Evolutionary conservation across 2,797 vertebrate genomes (phyloP), one percentile per base, ranked within the genome.

Genomic region (Apogon hyalosoma): DNA sequence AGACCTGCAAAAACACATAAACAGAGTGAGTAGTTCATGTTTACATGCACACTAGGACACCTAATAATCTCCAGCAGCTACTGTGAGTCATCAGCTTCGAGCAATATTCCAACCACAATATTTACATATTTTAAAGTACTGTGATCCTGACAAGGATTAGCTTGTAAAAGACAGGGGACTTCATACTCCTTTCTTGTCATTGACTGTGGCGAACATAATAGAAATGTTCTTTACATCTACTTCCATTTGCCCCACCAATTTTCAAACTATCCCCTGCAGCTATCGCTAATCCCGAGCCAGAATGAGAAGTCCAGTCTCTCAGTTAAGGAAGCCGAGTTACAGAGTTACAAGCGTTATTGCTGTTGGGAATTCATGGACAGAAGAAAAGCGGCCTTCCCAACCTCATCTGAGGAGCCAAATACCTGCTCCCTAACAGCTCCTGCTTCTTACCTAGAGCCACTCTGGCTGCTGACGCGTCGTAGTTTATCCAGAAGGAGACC

Each of bases 401-500:
- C 49, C 66, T 73, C 42, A 60, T 69, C 52, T 38, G 61, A 49
- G 58, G 36, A 57, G 50, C 46, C 60, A 53, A 70, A 74, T 69
- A 72, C 41, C 55, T 61, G 43, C 49, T 16, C 19, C 7, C 4
- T 45, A 50, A 52, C 66, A 1, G 31, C 48, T 4, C 4, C 45
- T 8, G 33, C 33, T 18, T 59, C 88, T 91, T 94, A 98, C 97
- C 97, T 46, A 98, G 92, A 78, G 97, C 97, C 87, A 98, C 97
- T 92, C 97, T 93, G 79, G 97, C 97, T 62, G 97, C 97, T n/a
- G 97, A 98, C 18, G 97, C 97, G 65, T 98, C 96, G 7, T 98
- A 98, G 91, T 97, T 97, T 90, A 98, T 98, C 96, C 96, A 98
- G 93, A 97, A 98, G 84, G 96, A 97, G 73, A 98, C 96, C 96